Evolutionary conservation across 1,140 invertebrate genomes (phyloP), one percentile per base, ranked within the genome.

Genomic region (Drosophila tropicalis): DNA sequence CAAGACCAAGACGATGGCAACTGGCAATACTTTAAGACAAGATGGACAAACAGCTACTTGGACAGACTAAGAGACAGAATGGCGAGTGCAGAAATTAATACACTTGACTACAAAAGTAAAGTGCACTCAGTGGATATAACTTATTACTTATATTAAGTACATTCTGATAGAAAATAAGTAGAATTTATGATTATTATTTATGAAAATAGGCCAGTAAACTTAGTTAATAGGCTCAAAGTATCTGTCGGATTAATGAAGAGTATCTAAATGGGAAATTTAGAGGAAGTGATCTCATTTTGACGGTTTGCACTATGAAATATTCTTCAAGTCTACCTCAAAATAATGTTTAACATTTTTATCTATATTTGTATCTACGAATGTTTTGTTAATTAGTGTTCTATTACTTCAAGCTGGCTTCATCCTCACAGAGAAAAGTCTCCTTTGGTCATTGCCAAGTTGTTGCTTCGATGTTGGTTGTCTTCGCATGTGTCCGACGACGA

Each of bases 1-100:
- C 82, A 86, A 57, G 36, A 47, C 44, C 44, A 47, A 41, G 15
- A 61, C 58, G 60, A 51, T 32, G n/a, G 22, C 68, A 64, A 55
- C 19, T 54, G 61, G 56, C 62, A 67, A 57, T 19, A 47, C 17
- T 2, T 0, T 15, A 17, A 47, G 44, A 47, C 44, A 47, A 47
- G 44, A 47, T 47, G 44, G 44, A 19, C 44, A 47, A 47, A 47
- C 44, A 19, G 44, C 44, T 47, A 47, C 44, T 47, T 47, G 44
- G 44, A 47, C 44, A 47, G 44, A 47, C 44, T 19, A 19, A 6
- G 17, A 47, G 44, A 47, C 44, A 47, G 44, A 47, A 47, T 47
- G 44, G 44, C 44, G 44, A 47, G 6, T 47, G 44, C 17, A 19
- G 6, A 47, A 19, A 47, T 47, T 7, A 47, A 19, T 19, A 47